phyloP scores from a whole-genome alignment of 2,113 vertebrate genomes.

The Microcebus jonahi region DNA sequence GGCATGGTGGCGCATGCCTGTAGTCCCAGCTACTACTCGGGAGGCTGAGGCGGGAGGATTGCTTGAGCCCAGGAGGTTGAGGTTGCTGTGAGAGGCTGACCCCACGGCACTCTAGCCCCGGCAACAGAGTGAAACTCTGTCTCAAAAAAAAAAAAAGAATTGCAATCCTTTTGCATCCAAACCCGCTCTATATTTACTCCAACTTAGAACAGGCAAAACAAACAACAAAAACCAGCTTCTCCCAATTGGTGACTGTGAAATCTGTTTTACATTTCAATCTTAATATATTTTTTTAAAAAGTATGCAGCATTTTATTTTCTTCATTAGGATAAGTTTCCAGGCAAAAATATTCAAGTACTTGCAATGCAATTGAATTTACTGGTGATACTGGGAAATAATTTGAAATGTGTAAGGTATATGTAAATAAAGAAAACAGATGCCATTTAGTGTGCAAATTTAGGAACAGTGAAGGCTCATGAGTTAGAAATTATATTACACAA shows the following conservation, averaged over 20 bases:
- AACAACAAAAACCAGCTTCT: not conserved
- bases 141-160: not conserved
- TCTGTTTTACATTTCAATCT: not conserved
- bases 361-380: not conserved
- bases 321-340: not conserved
- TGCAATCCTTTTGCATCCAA: not conserved
- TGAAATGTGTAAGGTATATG: not conserved
- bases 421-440: not conserved
- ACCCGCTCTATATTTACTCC: not conserved
- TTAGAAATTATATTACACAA: not conserved
- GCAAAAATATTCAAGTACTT: not conserved
- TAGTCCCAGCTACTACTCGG: too few relatives aligned
- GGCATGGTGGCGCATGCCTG: too few relatives aligned
- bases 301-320: not conserved
- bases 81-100: too few relatives aligned
- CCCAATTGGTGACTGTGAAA: not conserved
- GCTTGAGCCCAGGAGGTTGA: too few relatives aligned
- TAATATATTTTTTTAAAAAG: not conserved
- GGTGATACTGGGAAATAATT: not conserved
- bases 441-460: not conserved
- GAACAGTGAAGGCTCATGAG: not conserved
- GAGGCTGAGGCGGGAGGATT: too few relatives aligned
- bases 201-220: not conserved
- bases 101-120: too few relatives aligned
- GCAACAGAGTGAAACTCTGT: too few relatives aligned